Evolutionary conservation across 2,888 invertebrate genomes (phyloP), one percentile per base, ranked within the genome.

Genomic region (Xestoiulus laeticollis): DNA sequence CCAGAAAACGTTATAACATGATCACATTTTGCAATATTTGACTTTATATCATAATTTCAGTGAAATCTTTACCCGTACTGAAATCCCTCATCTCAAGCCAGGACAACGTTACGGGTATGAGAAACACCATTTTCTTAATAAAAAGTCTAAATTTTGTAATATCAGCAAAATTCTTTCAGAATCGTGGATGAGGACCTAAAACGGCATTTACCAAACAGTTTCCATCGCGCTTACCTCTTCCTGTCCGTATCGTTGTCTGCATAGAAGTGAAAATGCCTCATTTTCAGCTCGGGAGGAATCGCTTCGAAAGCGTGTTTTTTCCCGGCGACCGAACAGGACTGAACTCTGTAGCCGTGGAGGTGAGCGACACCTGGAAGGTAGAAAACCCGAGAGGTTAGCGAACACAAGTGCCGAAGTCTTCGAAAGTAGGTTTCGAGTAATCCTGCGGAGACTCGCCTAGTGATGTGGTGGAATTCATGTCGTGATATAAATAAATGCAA

Each of bases 231-330:
- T 90, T 91, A 98, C 98, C 98, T 95, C 93, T 97, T 97, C 92
- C 96, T 96, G 91, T 98, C 98, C 94, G 97, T 96, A 92, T 98
- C 98, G 16, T 97, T 96, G 91, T 98, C 98, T 0, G 98, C 96
- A 91, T 96, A 96, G 93, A 98, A 98, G 92, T 96, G 97, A 92
- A 97, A 98, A 92, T 96, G 96, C 90, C 97, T 94, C 91, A 97
- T 95, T 90, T 95, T 96, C 0, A 96, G 94, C 91, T 97, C 97
- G 0, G 97, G 96, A 87, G 98, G 97, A 92, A 96, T 94, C 88
- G 98, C 94, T 92, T 97, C 97, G 92, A 98, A 98, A 26, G 97
- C 96, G 92, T 96, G 96, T 92, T 97, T 97, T 92, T 96, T 96
- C 86, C 96, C 96, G n/a, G 96, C 96, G 26, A 93, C 92, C 6